Evolutionary conservation across 2,113 vertebrate genomes (phyloP).

Genomic region (Leptosomus discolor): DNA sequence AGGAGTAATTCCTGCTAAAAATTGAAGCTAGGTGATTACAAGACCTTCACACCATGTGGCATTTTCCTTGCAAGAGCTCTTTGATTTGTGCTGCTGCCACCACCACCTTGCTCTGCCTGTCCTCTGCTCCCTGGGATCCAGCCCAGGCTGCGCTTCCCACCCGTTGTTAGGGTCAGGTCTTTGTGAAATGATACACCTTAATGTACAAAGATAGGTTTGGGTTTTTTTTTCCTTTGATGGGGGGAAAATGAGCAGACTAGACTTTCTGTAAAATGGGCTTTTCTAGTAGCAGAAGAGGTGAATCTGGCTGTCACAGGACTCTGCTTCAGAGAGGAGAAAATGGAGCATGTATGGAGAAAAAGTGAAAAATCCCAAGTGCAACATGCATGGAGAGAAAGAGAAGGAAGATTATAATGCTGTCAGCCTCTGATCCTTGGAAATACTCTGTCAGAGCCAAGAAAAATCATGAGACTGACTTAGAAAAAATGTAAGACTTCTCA

Average conservation of each 20-base stretch:
- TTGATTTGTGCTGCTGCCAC: neutral
- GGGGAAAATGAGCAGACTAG: neutral
- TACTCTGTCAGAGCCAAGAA: neutral
- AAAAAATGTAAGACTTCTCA: neutral
- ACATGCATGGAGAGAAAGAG: neutral
- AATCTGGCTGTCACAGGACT: neutral
- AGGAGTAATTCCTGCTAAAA: neutral
- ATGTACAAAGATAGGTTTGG: fast-evolving
- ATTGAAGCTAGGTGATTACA: fast-evolving
- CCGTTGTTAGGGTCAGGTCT: no score
- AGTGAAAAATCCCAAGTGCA: neutral
- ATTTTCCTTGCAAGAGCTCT: neutral
- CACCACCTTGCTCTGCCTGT: no score
- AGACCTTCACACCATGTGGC: fast-evolving
- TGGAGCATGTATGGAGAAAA: neutral
- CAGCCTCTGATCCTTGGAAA: neutral
- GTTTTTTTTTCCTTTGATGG: fast-evolving
- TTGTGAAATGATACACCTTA: fast-evolving
- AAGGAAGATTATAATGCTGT: neutral
- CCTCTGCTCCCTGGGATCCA: neutral
- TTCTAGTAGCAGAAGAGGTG: neutral
- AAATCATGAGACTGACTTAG: neutral
- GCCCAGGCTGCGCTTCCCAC: neutral
- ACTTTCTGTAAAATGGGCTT: neutral
- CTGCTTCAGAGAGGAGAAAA: neutral